Conservation (phyloP, 1,140 invertebrate genomes). For the Fopius arisanus region DNA sequence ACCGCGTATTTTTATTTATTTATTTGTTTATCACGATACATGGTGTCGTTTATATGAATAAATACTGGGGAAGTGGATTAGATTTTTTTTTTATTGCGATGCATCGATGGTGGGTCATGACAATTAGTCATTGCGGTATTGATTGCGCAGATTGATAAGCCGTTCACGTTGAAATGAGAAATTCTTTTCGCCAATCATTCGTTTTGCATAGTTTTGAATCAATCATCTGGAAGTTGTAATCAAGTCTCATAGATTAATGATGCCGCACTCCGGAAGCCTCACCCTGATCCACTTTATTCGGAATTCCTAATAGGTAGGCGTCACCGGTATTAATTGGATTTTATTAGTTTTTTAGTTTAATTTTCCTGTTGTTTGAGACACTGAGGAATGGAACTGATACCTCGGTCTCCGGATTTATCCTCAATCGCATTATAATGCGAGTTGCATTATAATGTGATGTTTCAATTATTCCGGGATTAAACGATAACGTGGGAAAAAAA, state of each 20-base stretch:
- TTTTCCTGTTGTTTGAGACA: background rate
- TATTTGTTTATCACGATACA: no score
- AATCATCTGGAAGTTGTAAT: conserved; percentile 8
- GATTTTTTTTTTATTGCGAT: no score
- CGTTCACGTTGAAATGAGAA: no score
- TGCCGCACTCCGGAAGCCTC: background rate
- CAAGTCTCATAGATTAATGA: background rate
- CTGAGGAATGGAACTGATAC: background rate
- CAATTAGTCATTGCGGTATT: background rate
- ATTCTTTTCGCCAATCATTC: background rate
- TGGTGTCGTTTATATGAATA: no score
- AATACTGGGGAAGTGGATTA: no score
- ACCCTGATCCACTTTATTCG: conserved; percentile 5
- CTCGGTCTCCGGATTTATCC: no score
- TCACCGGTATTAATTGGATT: conserved; percentile 8
- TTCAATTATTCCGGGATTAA: conserved; percentile 1
- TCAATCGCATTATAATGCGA: background rate
- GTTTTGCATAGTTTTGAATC: background rate
- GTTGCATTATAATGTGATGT: background rate
- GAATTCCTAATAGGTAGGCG: conserved; percentile 16
- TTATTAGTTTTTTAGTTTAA: background rate
- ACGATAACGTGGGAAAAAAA: background rate
- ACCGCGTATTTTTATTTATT: no score
- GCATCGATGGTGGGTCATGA: no score
- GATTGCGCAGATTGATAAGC: background rate